Evolutionary conservation across 2,888 invertebrate species (phyloP), one percentile per base, ranked within the genome.

Genomic region (Nemotelus nigrinus): DNA sequence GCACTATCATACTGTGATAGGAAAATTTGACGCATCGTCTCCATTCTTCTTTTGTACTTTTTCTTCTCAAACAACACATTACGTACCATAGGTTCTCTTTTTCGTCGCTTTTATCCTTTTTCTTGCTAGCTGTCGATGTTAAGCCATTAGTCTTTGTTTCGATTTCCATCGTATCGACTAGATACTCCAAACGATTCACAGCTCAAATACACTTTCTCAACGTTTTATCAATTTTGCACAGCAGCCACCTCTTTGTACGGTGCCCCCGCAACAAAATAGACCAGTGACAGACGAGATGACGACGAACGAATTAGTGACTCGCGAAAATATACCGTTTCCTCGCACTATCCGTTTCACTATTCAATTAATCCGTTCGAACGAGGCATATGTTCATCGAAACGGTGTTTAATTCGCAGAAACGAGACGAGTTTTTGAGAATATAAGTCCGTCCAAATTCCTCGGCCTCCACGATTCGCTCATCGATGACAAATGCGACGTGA

Each of bases 41-140:
- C 25, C 70, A 25, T n/a, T 55, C 70, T 70, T 47, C 4, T 55
- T 55, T 44, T 55, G 7, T 55, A 47, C 43, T 5, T 55, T 43
- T n/a, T 5, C 55, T 10, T 55, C 48, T 25, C 47, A 25, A 25
- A 25, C 25, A 41, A 64, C 25, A 68, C 63, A 60, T 10, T 70
- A 70, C 77, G 65, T 79, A 80, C 80, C 80, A 80, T 77, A 80
- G 76, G 53, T 80, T 80, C 67, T 80, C 80, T 71, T 80, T 80
- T n/a, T 75, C 67, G 64, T 80, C 80, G 50, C 47, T 55, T 55
- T 64, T 77, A 47, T 77, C 76, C 68, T 78, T 74, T 72, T 78
- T 78, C 64, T 80, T 80, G 57, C 75, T 70, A 7, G 55, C 43
- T 44, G 78, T 67, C 75, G 79, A 70, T 64, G 78, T 80, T 53